Conservation (phyloP, 2,113 vertebrate species). For the Periophthalmodon schlosseri region DNA sequence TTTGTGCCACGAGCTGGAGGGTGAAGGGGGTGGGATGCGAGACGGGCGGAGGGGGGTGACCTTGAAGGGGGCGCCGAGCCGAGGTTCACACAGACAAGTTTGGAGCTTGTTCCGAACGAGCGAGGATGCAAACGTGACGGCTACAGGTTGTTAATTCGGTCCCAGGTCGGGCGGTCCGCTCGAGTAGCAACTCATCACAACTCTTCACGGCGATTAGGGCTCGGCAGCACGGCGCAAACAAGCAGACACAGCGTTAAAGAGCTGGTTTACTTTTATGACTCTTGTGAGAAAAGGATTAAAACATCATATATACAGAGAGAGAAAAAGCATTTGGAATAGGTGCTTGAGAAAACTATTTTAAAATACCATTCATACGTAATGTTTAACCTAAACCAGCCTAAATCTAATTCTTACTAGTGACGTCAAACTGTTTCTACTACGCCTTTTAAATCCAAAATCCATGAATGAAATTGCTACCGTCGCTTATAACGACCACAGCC, state of each 20-base stretch:
- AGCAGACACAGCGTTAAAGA: neutral
- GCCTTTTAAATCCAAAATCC: too few relatives aligned
- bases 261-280: neutral
- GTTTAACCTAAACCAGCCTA: too few relatives aligned
- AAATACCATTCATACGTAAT: neutral
- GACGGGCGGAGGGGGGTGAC: constrained; percentile 32
- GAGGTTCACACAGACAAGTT: constrained; percentile 38
- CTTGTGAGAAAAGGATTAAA: neutral
- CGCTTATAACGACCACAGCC: too few relatives aligned
- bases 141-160: constrained; percentile 21
- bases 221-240: constrained; percentile 12
- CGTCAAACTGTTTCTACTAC: too few relatives aligned
- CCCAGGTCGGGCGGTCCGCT: constrained; percentile 18
- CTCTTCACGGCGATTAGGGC: constrained; percentile 5
- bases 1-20: constrained; percentile 51
- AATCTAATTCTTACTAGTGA: too few relatives aligned
- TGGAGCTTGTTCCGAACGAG: constrained; percentile 14
- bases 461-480: too few relatives aligned
- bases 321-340: neutral
- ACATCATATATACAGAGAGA: neutral
- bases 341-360: neutral
- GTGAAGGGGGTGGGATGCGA: constrained; percentile 22
- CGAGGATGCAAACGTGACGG: constrained; percentile 2
- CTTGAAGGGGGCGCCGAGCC: constrained; percentile 34
- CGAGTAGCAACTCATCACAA: constrained; percentile 31